phyloP scores from a whole-genome alignment of 64 coral and sea anemone genomes.

The Montipora efflorescens region DNA sequence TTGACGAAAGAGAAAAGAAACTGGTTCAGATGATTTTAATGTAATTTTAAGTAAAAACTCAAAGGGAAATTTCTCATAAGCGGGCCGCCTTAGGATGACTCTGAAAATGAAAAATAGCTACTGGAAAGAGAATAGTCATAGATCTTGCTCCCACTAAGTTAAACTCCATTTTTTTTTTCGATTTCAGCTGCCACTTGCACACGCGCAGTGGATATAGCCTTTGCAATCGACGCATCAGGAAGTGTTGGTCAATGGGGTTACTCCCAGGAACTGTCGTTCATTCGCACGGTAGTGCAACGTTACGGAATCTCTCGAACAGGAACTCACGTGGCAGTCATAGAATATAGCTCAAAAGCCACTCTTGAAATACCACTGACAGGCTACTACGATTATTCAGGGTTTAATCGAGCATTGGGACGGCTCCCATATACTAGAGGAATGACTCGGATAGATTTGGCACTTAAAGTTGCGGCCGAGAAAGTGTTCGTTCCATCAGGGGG shows the following conservation, averaged over 20 bases:
- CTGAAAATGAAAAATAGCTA: no score
- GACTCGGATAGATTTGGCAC: constrained; percentile 64
- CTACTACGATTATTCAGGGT: not conserved
- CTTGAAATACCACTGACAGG: constrained; percentile 1
- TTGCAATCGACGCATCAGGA: constrained; percentile 59
- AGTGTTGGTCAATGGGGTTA: constrained; percentile 51
- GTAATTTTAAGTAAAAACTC: no score
- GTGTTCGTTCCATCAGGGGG: constrained; percentile 8
- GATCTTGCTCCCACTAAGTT: no score
- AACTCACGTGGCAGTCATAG: constrained; percentile 51
- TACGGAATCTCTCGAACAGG: constrained; percentile 45
- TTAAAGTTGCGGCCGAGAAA: constrained; percentile 29
- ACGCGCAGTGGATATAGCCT: constrained; percentile 40
- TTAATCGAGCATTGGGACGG: not conserved
- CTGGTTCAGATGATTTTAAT: no score
- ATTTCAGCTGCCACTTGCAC: constrained; percentile 12
- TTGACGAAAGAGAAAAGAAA: no score
- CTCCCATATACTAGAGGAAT: constrained; percentile 20
- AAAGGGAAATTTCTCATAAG: no score
- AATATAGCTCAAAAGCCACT: constrained; percentile 21
- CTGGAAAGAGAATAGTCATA: no score
- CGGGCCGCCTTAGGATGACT: no score
- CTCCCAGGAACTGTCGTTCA: constrained; percentile 38
- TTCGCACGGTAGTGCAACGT: not conserved
- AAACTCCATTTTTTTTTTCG: not conserved